Conservation (phyloP, 1,140 invertebrate species). For the Carcinoscorpius rotundicauda region DNA sequence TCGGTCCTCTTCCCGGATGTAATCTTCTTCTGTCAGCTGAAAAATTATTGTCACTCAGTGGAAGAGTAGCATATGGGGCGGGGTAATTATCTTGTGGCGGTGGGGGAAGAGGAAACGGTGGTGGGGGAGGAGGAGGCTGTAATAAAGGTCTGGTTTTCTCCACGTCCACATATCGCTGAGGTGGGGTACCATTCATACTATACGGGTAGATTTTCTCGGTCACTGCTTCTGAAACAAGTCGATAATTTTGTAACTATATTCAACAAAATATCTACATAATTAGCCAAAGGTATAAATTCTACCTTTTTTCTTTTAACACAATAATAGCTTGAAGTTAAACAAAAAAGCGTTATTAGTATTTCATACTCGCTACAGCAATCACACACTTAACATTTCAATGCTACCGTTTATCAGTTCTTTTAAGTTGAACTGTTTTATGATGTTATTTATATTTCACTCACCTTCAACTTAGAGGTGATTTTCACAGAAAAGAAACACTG, state of each 20-base stretch:
- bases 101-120: conserved; percentile 14
- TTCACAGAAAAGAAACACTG: background rate
- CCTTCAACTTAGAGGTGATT: background rate
- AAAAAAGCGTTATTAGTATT: background rate
- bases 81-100: conserved; percentile 15
- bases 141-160: conserved; percentile 16
- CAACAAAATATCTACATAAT: too few species aligned
- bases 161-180: conserved; percentile 15
- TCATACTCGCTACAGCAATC: too few species aligned
- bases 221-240: conserved; percentile 7
- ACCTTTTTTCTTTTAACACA: background rate
- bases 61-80: conserved; percentile 22
- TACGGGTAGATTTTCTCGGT: conserved; percentile 18
- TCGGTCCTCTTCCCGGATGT: too few species aligned
- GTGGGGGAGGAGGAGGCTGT: conserved; percentile 5
- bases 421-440: conserved; percentile 1
- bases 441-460: background rate
- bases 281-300: background rate
- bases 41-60: conserved; percentile 6
- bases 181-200: conserved; percentile 18
- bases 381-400: too few species aligned
- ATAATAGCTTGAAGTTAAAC: background rate
- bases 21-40: too few species aligned
- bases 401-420: too few species aligned
- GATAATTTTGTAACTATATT: background rate